phyloP scores from a whole-genome alignment of 2,113 vertebrate species.

The Clarias gariepinus region DNA sequence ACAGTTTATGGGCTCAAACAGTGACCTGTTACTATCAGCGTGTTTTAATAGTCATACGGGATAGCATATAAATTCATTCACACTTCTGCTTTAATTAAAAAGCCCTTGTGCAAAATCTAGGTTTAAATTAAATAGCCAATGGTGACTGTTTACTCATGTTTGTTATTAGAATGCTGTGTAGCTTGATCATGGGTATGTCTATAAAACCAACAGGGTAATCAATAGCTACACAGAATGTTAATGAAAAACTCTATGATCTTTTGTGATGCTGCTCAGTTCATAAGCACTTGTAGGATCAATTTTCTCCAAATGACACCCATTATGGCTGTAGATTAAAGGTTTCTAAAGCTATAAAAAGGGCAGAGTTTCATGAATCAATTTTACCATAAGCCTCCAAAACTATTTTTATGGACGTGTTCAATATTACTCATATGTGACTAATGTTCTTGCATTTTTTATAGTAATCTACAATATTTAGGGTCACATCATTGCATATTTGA shows the following conservation, averaged over 20 bases:
- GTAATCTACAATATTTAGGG: background rate
- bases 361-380: background rate
- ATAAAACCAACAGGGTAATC: slow-evolving; percentile 36
- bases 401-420: background rate
- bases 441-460: background rate
- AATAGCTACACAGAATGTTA: slow-evolving; percentile 15
- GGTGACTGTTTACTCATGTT: slow-evolving; percentile 6
- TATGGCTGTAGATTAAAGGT: slow-evolving; percentile 27
- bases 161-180: background rate
- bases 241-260: slow-evolving; percentile 8
- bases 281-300: slow-evolving; percentile 23
- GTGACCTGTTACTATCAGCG: background rate
- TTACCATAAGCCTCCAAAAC: background rate
- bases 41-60: background rate
- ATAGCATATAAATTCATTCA: background rate
- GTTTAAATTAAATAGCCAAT: background rate
- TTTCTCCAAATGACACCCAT: slow-evolving; percentile 10
- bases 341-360: background rate
- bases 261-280: background rate
- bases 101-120: background rate
- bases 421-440: background rate
- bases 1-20: background rate
- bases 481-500: background rate
- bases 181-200: slow-evolving; percentile 18
- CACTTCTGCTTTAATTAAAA: background rate